A percentile compares a stretch with the other conserved stretches of the same genome.
phyloP scores from a whole-genome alignment of 2,797 vertebrate genomes.

The Simalia tracyae region DNA sequence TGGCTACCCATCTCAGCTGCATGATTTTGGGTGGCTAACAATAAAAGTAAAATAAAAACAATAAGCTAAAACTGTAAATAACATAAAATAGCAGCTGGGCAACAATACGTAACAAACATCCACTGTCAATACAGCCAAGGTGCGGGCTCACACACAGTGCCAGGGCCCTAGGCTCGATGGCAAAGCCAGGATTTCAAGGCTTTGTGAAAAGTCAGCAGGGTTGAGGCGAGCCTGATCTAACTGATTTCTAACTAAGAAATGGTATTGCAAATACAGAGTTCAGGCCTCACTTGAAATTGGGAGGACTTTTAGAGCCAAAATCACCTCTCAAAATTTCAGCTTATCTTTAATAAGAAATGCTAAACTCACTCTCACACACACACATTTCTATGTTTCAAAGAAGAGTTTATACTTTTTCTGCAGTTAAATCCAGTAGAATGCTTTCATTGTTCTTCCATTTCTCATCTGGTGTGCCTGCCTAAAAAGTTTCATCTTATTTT shows the following conservation, averaged over 20 bases:
- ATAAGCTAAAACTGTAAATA: not conserved
- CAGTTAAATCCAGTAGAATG: not conserved
- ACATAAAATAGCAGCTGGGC: not conserved
- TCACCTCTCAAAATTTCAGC: not conserved
- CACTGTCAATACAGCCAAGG: not conserved
- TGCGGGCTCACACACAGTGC: not conserved
- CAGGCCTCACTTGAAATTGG: not conserved
- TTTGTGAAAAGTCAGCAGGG: not conserved
- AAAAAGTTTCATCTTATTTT: not conserved
- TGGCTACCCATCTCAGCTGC: not conserved
- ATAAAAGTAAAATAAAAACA: not conserved
- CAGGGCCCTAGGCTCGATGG: not conserved
- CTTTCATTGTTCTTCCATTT: not conserved
- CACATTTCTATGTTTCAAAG: not conserved
- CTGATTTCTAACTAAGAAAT: not conserved
- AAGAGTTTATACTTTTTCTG: not conserved
- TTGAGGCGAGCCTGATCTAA: not conserved
- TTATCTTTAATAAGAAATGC: not conserved
- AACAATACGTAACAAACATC: not conserved
- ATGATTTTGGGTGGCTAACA: not conserved
- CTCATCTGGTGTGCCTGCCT: not conserved
- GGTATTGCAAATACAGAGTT: not conserved
- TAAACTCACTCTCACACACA: not conserved
- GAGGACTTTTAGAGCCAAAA: not conserved
- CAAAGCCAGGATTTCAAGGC: not conserved